These are phyloP conservation scores for Clunio marinus DNA, from an alignment of 2,888 invertebrate species.

Conservation along the genomic window DNA sequence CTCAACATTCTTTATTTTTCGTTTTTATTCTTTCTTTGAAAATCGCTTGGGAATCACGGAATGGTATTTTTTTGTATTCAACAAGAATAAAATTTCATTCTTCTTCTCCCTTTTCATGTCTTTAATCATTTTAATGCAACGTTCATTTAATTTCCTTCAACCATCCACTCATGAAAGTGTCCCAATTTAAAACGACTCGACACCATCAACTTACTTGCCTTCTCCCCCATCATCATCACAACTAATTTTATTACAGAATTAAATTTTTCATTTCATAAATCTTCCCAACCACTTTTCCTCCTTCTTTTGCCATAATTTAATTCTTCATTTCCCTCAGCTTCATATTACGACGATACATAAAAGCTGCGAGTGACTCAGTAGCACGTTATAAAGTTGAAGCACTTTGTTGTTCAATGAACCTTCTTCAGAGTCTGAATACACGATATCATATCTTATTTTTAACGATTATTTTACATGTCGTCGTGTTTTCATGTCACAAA, in stretches of 20 bases:
- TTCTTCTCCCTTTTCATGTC: no score
- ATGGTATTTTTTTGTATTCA: no score
- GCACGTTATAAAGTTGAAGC: not conserved
- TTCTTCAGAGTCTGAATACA: not conserved
- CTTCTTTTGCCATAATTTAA: conserved; percentile 23
- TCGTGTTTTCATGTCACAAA: not conserved
- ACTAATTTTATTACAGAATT: conserved; percentile 33
- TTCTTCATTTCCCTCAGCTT: not conserved
- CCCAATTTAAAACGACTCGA: not conserved
- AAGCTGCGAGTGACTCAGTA: not conserved
- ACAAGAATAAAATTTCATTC: no score
- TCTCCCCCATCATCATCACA: no score
- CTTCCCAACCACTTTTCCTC: not conserved
- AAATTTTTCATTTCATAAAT: conserved; percentile 37
- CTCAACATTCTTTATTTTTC: no score
- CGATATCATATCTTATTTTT: not conserved
- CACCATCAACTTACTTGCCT: not conserved
- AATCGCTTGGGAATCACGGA: no score
- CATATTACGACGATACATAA: not conserved
- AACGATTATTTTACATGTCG: not conserved
- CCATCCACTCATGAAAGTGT: no score
- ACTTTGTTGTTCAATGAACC: not conserved
- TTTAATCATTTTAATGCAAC: no score
- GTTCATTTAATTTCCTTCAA: no score
- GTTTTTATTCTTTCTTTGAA: no score